These are phyloP conservation scores for Rutpela maculata DNA, from an alignment of 2,888 invertebrate genomes.

Conservation along the genomic window DNA sequence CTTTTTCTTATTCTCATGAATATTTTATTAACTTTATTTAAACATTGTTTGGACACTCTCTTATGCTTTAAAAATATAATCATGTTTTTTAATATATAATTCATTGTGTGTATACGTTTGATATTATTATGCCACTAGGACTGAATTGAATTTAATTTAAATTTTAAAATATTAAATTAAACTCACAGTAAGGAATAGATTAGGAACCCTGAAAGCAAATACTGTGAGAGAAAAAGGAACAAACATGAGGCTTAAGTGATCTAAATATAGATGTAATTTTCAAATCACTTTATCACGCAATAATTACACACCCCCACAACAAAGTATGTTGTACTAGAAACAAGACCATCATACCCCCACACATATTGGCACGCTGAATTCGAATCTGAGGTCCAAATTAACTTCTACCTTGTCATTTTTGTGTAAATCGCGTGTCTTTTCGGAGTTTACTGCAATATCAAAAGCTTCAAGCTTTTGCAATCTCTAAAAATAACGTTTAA, in stretches of 20 bases:
- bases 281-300: no score
- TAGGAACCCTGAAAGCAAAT: background rate
- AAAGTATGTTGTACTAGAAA: no score
- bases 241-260: background rate
- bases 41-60: background rate
- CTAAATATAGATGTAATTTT: background rate
- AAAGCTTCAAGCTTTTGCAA: no score
- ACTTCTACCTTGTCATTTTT: no score
- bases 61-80: background rate
- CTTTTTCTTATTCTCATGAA: constrained; percentile 2
- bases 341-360: no score
- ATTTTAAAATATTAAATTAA: background rate
- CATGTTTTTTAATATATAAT: background rate
- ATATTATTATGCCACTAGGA: background rate
- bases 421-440: no score
- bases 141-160: background rate
- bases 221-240: background rate
- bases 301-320: no score
- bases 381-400: no score
- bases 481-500: no score
- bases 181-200: background rate
- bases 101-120: background rate
- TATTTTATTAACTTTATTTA: background rate
- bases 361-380: no score
- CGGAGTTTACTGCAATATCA: no score